Conservation (phyloP, 2,113 vertebrate species). For the Pedionomus torquatus region DNA sequence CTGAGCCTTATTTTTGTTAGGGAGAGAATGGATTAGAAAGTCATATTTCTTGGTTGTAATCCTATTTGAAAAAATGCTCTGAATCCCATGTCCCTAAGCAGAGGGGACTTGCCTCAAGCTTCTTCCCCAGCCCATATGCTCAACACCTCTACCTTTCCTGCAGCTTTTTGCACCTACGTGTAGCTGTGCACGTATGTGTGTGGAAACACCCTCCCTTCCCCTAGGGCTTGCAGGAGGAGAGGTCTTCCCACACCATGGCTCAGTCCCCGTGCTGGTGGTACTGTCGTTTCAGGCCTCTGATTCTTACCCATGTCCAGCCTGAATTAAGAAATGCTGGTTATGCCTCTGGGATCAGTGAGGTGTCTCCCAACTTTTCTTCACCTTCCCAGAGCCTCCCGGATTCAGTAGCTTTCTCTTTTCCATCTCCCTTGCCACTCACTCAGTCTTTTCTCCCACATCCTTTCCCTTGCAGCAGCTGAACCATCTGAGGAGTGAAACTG, state of each 20-base stretch:
- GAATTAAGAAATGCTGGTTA: not conserved
- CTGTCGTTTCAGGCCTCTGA: not conserved
- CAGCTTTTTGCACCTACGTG: not conserved
- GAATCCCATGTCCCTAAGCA: not conserved
- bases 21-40: conserved; percentile 31
- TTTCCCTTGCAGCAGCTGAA: not conserved
- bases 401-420: not conserved
- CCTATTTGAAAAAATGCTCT: not conserved
- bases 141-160: accelerated
- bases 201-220: not conserved
- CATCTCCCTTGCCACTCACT: not conserved
- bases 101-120: not conserved
- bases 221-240: accelerated
- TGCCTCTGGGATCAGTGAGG: not conserved
- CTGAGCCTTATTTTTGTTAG: not conserved
- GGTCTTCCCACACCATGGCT: not conserved
- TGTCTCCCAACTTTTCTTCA: not conserved
- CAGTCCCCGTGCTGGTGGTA: not conserved
- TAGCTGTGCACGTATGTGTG: accelerated
- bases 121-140: accelerated
- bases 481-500: accelerated
- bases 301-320: not conserved
- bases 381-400: not conserved
- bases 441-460: not conserved
- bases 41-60: conserved; percentile 28